phyloP scores from a whole-genome alignment of 2,113 vertebrate species.

The Corythaeola cristata region DNA sequence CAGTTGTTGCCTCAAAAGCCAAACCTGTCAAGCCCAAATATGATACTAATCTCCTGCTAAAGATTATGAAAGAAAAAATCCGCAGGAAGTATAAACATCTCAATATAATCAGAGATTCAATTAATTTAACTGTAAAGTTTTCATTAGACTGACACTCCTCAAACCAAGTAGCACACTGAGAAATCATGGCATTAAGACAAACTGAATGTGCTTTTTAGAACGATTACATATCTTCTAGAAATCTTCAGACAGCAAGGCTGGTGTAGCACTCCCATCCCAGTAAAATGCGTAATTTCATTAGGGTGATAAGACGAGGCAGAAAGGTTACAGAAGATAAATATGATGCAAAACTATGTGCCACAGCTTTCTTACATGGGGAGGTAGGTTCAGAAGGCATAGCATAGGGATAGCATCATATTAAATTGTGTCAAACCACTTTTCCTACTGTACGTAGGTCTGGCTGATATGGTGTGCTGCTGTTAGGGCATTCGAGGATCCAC shows the following conservation, averaged over 20 bases:
- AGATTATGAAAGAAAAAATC: background rate
- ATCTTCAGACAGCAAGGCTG: background rate
- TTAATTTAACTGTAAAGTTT: background rate
- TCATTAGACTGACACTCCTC: background rate
- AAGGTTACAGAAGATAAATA: background rate
- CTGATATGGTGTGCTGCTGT: background rate
- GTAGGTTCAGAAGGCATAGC: background rate
- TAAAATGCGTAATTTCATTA: background rate
- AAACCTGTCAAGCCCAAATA: background rate
- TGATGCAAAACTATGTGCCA: background rate
- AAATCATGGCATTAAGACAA: background rate
- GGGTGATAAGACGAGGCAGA: background rate
- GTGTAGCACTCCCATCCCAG: background rate
- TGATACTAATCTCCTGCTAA: background rate
- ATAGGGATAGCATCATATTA: background rate
- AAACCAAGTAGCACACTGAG: background rate
- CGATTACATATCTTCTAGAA: background rate
- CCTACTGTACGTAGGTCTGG: background rate
- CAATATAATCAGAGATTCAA: background rate
- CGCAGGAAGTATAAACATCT: background rate
- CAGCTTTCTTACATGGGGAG: background rate
- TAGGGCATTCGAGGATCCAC: background rate
- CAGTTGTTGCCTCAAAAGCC: background rate
- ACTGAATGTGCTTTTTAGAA: background rate
- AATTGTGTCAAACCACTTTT: background rate